A percentile compares a stretch with the other conserved stretches of the same genome.
Evolutionary conservation across 2,113 vertebrate genomes (phyloP).

Genomic region (Agelaius phoeniceus): DNA sequence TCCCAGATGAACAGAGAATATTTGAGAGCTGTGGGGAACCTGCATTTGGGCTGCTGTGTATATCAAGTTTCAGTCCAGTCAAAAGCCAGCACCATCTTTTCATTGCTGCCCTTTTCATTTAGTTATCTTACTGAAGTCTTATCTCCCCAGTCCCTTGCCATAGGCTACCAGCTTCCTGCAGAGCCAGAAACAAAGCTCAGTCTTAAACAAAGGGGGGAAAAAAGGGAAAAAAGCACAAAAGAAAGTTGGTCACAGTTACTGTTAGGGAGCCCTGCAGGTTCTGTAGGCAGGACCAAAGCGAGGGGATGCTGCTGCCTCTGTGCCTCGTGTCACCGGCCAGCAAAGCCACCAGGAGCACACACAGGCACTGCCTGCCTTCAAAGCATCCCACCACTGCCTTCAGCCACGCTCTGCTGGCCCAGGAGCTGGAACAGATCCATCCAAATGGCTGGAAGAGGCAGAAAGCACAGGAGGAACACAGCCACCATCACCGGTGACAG

Average conservation of each 20-base stretch:
- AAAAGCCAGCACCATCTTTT: constrained; percentile 65
- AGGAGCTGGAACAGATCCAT: neutral
- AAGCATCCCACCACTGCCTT: neutral
- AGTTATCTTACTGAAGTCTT: constrained; percentile 64
- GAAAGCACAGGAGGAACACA: neutral
- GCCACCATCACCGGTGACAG: rapidly evolving
- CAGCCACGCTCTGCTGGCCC: neutral
- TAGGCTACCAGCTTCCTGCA: constrained; percentile 59
- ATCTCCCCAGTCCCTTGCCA: constrained; percentile 64
- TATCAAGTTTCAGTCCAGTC: constrained; percentile 53
- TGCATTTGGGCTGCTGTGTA: constrained; percentile 13
- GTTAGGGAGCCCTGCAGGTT: constrained; percentile 43
- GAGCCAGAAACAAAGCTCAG: constrained; percentile 64
- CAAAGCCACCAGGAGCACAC: constrained; percentile 37
- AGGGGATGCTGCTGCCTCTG: constrained; percentile 51
- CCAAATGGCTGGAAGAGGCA: neutral
- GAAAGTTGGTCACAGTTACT: constrained; percentile 62
- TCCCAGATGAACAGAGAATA: neutral
- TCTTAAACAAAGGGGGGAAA: constrained; percentile 60
- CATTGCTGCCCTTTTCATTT: constrained; percentile 68
- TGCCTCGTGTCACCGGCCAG: constrained; percentile 56
- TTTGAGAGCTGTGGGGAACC: constrained; percentile 11
- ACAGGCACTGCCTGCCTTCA: constrained; percentile 17
- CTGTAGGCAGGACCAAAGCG: constrained; percentile 49
- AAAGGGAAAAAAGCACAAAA: constrained; percentile 47